Percentiles rank a stretch among this genome's conserved stretches.
phyloP scores from a whole-genome alignment of 2,888 invertebrate genomes.

The Mactromeris polynyma region DNA sequence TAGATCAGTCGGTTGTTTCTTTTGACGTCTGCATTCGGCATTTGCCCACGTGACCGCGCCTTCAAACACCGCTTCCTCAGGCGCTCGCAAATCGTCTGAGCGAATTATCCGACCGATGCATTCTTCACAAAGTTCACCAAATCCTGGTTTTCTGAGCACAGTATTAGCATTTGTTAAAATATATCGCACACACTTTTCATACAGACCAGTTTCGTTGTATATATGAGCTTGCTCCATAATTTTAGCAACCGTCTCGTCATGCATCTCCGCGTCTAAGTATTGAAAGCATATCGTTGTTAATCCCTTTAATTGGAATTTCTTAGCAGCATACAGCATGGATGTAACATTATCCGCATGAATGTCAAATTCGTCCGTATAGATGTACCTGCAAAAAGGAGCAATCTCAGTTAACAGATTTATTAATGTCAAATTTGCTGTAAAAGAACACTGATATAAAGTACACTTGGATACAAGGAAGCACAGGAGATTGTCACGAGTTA shows the following conservation, averaged over 20 bases:
- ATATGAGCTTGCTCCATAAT: conserved; percentile 73
- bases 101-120: conserved; percentile 90
- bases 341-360: conserved; percentile 70
- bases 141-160: conserved; percentile 86
- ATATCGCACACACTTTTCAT: conserved; percentile 66
- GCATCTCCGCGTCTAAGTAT: conserved; percentile 70
- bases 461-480: no score
- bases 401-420: no score
- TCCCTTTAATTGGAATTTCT: conserved; percentile 71
- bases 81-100: conserved; percentile 91
- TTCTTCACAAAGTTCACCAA: conserved; percentile 90
- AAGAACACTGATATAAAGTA: no score
- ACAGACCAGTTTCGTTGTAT: conserved; percentile 68
- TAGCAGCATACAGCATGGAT: conserved; percentile 68
- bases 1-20: conserved; percentile 70
- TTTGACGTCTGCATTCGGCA: conserved; percentile 76
- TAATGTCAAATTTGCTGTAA: no score
- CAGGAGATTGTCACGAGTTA: no score
- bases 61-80: conserved; percentile 82
- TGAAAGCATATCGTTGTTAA: conserved; percentile 64
- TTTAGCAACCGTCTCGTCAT: conserved; percentile 67
- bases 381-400: conserved; percentile 61
- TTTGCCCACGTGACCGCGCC: conserved; percentile 79
- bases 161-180: conserved; percentile 55
- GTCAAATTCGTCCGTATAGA: conserved; percentile 73